Base-by-base conservation (phyloP, 1,140 invertebrate genomes). In the Halictus rubicundus region DNA sequence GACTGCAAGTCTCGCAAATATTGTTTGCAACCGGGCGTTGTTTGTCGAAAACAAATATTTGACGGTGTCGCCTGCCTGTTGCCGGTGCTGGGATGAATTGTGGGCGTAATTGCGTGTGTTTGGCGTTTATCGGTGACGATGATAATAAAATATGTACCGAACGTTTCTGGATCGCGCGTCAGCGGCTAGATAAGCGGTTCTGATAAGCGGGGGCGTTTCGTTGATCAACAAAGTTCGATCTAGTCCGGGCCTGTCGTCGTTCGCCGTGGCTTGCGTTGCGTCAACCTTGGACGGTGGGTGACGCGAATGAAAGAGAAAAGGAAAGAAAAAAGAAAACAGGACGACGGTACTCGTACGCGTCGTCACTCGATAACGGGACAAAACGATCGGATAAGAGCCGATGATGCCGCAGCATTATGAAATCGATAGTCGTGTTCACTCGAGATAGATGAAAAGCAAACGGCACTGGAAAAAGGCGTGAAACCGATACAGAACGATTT, bases 91-190 rank as follows among this genome's bases (percentile, higher is more conserved):
- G 14, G 49, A 70, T 39, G 27, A 68, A 78, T 73, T 32, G 68
- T 78, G 81, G 83, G 83, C 83, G 83, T 83, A 72, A 84, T 84
- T 52, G 49, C 49, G 49, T 21, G 42, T 46, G 19, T 61, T 5
- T 49, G 12, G 5, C 5, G 54, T 16, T 64, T 69, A 73, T 83
- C 81, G 46, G 12, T 25, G 8, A 63, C 21, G 23, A 37, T 27
- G 52, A 6, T n/a, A 59, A 12, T 9, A 5, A 6, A 5, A 16
- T 16, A 6, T 16, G 9, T 69, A 37, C 57, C 52, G 8, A 23
- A 23, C 25, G 7, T 65, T 54, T 23, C 21, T 19, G 57, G 49
- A 49, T 63, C 39, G 21, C 25, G 23, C 8, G 5, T 14, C 14
- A 19, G 9, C 19, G 27, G 19, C 6, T 7, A 32, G 19, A 68